Conservation (phyloP, 2,888 invertebrate species). For the Pseudoips prasinana region DNA sequence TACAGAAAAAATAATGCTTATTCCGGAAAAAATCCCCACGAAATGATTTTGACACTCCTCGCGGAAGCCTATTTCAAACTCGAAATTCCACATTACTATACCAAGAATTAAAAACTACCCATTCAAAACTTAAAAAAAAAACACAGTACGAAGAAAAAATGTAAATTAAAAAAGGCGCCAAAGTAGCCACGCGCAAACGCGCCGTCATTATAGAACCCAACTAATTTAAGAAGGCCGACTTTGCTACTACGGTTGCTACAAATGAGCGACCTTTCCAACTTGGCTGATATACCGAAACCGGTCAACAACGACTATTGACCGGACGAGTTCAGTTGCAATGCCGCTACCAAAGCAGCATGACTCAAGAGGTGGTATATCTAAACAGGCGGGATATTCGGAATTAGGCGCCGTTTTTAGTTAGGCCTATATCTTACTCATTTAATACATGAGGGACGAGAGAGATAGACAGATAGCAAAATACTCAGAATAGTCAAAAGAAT, state of each 20-base stretch:
- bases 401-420: slow-evolving; percentile 35
- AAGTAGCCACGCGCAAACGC: slow-evolving; percentile 39
- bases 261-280: slow-evolving; percentile 13
- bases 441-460: slow-evolving; percentile 10
- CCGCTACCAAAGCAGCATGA: slow-evolving; percentile 71
- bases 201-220: slow-evolving; percentile 24
- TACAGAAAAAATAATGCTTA: too few relatives aligned
- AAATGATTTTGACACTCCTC: too few relatives aligned
- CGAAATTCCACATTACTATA: too few relatives aligned
- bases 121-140: neutral
- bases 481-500: neutral
- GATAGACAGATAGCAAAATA: slow-evolving; percentile 9
- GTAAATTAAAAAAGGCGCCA: slow-evolving; percentile 17
- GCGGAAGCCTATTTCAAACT: too few relatives aligned
- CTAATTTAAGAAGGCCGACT: slow-evolving; percentile 11
- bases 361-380: slow-evolving; percentile 50
- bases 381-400: slow-evolving; percentile 41
- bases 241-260: slow-evolving; percentile 1
- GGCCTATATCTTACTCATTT: slow-evolving; percentile 29
- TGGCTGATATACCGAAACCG: slow-evolving; percentile 33
- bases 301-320: slow-evolving; percentile 49
- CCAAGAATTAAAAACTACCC: neutral
- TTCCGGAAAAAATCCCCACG: too few relatives aligned
- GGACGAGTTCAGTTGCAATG: slow-evolving; percentile 69
- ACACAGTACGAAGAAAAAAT: neutral